Evolutionary conservation across 2,888 invertebrate species (phyloP).

Genomic region (Lingula anatina): DNA sequence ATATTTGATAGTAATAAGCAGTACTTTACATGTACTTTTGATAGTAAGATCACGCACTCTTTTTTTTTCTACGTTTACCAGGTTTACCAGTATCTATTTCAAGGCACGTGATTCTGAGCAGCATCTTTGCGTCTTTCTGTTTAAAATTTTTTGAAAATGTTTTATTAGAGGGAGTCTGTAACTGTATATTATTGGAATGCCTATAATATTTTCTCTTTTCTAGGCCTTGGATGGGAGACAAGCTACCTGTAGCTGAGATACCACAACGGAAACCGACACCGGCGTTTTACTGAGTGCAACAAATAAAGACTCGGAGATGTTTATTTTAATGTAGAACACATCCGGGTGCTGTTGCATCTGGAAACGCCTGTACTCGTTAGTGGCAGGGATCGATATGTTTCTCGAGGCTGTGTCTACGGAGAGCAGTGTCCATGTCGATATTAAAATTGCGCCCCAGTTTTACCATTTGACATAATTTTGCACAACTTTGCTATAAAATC

Average conservation of each 20-base stretch:
- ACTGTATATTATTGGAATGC: not conserved
- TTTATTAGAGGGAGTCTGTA: too few relatives aligned
- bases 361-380: not conserved
- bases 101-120: not conserved
- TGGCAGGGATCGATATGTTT: not conserved
- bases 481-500: too few relatives aligned
- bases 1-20: too few relatives aligned
- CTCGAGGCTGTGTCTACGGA: not conserved
- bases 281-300: conserved; percentile 14
- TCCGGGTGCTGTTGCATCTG: not conserved
- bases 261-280: conserved; percentile 13
- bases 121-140: not conserved
- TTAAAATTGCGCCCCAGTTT: too few relatives aligned
- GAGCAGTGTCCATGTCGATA: not conserved
- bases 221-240: conserved; percentile 41
- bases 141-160: not conserved
- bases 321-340: not conserved
- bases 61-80: too few relatives aligned
- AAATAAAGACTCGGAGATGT: not conserved
- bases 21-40: too few relatives aligned
- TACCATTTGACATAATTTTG: too few relatives aligned
- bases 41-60: too few relatives aligned
- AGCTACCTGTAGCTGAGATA: conserved; percentile 28
- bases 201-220: not conserved
- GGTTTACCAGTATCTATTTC: too few relatives aligned